Evolutionary conservation across 2,797 vertebrate species (phyloP).

Genomic region (Enteromius radiatus): DNA sequence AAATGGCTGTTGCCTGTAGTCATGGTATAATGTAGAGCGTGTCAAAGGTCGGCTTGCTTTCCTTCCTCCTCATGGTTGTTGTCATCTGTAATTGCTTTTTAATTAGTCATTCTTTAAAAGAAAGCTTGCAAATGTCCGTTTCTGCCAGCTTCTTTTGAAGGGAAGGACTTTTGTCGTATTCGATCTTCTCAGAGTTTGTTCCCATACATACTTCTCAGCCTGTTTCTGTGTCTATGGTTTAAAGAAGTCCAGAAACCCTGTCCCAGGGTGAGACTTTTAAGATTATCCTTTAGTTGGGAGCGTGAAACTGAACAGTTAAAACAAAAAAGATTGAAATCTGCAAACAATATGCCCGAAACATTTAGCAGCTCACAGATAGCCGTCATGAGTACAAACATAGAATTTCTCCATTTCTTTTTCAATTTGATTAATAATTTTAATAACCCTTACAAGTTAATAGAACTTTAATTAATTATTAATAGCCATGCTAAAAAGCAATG

Average conservation of each 20-base stretch:
- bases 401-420: neutral
- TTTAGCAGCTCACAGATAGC: neutral
- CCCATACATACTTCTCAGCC: slow-evolving; percentile 30
- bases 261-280: neutral
- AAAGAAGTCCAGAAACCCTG: slow-evolving; percentile 18
- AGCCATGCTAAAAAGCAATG: too few species aligned
- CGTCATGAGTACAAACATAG: neutral
- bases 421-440: neutral
- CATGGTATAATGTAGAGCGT: slow-evolving; percentile 29
- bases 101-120: slow-evolving; percentile 48
- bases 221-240: slow-evolving; percentile 41
- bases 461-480: too few species aligned
- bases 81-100: slow-evolving; percentile 43
- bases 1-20: slow-evolving; percentile 39
- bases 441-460: neutral
- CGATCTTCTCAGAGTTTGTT: slow-evolving; percentile 11
- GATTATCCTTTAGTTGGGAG: slow-evolving; percentile 8
- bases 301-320: neutral
- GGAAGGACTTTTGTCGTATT: slow-evolving; percentile 17
- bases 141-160: slow-evolving; percentile 21
- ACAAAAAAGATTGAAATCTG: neutral
- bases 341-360: neutral
- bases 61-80: slow-evolving; percentile 44
- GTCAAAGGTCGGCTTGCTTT: slow-evolving; percentile 47
- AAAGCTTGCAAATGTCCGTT: slow-evolving; percentile 26